A percentile compares a stretch with the other conserved stretches of the same genome.
Conservation (phyloP, 2,797 vertebrate genomes). For the Adelosebastes latens region DNA sequence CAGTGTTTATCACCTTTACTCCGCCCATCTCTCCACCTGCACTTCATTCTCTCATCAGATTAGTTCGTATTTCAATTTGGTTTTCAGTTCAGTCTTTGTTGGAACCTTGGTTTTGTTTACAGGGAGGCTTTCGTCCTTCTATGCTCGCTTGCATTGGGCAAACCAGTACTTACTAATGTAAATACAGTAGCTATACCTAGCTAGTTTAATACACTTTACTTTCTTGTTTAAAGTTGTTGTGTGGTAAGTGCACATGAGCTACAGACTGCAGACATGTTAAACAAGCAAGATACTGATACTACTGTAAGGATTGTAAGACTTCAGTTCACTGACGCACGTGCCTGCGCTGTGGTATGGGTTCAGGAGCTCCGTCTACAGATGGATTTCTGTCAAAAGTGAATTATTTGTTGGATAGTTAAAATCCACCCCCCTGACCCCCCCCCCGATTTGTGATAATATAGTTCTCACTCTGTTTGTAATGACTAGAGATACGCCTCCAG, state of each 20-base stretch:
- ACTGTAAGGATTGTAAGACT: not conserved
- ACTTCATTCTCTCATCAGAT: not conserved
- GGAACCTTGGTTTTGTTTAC: not conserved
- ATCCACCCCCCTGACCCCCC: too few species aligned
- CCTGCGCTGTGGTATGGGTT: too few species aligned
- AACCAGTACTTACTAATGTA: not conserved
- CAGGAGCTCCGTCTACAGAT: too few species aligned
- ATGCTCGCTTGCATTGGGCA: not conserved
- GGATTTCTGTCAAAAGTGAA: not conserved
- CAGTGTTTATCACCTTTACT: not conserved
- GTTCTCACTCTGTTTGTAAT: too few species aligned
- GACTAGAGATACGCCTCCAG: too few species aligned
- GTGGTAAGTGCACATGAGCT: not conserved
- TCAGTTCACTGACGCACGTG: fast-evolving
- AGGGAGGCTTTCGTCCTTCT: too few species aligned
- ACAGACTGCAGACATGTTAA: not conserved
- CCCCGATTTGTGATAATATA: too few species aligned
- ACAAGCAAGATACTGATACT: not conserved
- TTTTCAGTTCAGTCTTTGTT: not conserved
- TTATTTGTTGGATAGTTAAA: not conserved
- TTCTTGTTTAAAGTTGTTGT: not conserved
- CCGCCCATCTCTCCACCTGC: not conserved
- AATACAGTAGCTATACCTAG: not conserved
- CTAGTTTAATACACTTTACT: not conserved
- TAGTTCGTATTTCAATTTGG: not conserved